Percentiles rank a stretch among this genome's conserved stretches.
These are phyloP conservation scores for Beroe forskalii DNA, from an alignment of 37 sponge, comb jelly and placozoan genomes.

Conservation along the genomic window DNA sequence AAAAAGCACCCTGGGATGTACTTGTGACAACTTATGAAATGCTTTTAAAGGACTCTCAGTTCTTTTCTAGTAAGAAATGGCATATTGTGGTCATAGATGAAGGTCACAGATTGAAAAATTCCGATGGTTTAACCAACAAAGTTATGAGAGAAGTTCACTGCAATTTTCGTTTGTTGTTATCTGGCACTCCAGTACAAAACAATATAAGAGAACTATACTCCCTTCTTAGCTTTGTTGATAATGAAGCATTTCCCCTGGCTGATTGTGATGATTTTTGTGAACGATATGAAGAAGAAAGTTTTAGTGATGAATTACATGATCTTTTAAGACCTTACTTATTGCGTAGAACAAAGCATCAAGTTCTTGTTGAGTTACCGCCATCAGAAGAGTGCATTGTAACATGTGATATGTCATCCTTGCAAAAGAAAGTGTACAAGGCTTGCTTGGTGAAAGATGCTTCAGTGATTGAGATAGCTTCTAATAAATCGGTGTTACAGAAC, in stretches of 20 bases:
- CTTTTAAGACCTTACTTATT: constrained; percentile 9
- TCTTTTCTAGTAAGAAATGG: constrained; percentile 1
- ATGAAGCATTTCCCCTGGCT: neutral
- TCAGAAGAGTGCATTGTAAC: constrained; percentile 75
- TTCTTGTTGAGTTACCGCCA: constrained; percentile 71
- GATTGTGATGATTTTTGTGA: neutral
- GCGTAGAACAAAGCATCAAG: constrained; percentile 64
- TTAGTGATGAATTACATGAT: constrained; percentile 14
- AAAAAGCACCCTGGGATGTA: neutral
- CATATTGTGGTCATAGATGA: constrained; percentile 20
- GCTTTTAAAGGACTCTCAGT: neutral
- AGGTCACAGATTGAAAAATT: constrained; percentile 17
- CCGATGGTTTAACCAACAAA: neutral
- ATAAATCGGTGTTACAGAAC: constrained; percentile 79
- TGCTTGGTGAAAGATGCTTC: constrained; percentile 76
- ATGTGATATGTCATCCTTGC: constrained; percentile 75
- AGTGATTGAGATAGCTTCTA: constrained; percentile 73
- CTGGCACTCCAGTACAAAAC: constrained; percentile 29
- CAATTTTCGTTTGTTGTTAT: neutral
- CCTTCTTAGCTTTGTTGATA: constrained; percentile 19
- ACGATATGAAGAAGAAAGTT: constrained; percentile 4
- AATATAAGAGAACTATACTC: constrained; percentile 3
- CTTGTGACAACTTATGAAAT: constrained; percentile 14
- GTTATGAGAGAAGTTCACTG: neutral
- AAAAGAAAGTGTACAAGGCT: constrained; percentile 83